Evolutionary conservation across 30 jellyfish, hydroid and myxozoan genomes (phyloP), one percentile per base, ranked within the genome.

Genomic region (Clytia hemisphaerica): DNA sequence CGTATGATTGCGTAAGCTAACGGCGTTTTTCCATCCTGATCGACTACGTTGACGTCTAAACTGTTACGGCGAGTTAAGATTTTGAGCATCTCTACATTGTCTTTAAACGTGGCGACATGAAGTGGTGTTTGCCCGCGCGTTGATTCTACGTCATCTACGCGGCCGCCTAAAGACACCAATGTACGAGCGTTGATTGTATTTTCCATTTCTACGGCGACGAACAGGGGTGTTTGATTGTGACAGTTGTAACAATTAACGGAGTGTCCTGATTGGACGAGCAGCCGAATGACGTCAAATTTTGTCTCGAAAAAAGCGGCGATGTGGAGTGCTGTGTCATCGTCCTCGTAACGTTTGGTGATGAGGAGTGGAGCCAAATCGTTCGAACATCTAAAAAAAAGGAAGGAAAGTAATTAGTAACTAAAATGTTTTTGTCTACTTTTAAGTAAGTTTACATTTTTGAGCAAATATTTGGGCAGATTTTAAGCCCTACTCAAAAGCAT

Each of bases 11-110:
- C 71, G 71, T 58, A 58, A 5, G 30, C 30, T 24, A 58, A 29
- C 24, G 81, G 81, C 22, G 81, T 69, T 25, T 69, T 71, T 50
- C 81, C 75, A 27, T 44, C 42, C 24, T 69, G 46, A 50, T 69
- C 81, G 37, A 44, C 75, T 24, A 12, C 75, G 26, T 69, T 69
- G 15, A 50, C 18, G 31, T 49, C 27, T n/a, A n/a, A n/a, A 19
- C n/a, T 31, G 10, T 69, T 69, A 22, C 10, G 36, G 9, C 37
- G 46, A 3, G 49, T 28, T 18, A 69, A 30, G 4, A 49, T 6
- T 49, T 27, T 33, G 46, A 50, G 6, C 26, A 33, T n/a, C 35
- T 69, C 42, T 9, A 49, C 31, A 45, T 33, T 45, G 16, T 69
- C 34, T 15, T 25, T 49, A 45, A 45, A 55, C 34, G 33, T 28